Percentiles rank a stretch among this genome's conserved stretches.
Evolutionary conservation across 2,113 vertebrate species (phyloP).

Genomic region (Colius striatus): DNA sequence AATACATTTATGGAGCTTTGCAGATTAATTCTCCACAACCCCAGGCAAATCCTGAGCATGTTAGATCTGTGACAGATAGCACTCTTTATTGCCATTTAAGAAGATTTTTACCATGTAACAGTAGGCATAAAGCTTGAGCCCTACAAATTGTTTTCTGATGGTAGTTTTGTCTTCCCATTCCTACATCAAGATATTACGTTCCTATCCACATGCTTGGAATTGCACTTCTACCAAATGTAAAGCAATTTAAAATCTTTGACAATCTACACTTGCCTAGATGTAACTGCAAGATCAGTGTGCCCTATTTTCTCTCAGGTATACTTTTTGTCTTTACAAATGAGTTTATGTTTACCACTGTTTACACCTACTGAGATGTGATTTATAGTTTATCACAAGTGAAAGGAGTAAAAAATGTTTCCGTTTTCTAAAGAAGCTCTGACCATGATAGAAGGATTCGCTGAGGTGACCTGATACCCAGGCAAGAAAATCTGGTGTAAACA

Average conservation of each 20-base stretch:
- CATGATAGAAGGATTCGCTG: not conserved
- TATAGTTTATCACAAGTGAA: not conserved
- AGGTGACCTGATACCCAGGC: not conserved
- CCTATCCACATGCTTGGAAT: not conserved
- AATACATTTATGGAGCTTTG: not conserved
- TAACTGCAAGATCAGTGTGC: not conserved
- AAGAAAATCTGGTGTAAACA: not conserved
- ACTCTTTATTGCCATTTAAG: not conserved
- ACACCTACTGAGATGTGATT: not conserved
- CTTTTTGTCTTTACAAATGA: not conserved
- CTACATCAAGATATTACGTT: not conserved
- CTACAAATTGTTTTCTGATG: accelerated
- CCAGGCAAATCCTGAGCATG: not conserved
- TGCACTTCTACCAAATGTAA: not conserved
- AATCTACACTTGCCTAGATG: not conserved
- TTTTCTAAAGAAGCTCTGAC: not conserved
- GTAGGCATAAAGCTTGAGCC: not conserved
- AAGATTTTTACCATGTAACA: not conserved
- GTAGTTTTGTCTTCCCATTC: not conserved
- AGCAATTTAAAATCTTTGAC: not conserved
- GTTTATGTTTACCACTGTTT: not conserved
- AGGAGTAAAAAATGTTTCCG: not conserved
- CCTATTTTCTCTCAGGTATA: not conserved
- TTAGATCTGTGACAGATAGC: not conserved
- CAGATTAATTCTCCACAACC: not conserved